These are phyloP conservation scores for Oreochromis aureus DNA, from an alignment of 2,113 vertebrate genomes.

Conservation along the genomic window DNA sequence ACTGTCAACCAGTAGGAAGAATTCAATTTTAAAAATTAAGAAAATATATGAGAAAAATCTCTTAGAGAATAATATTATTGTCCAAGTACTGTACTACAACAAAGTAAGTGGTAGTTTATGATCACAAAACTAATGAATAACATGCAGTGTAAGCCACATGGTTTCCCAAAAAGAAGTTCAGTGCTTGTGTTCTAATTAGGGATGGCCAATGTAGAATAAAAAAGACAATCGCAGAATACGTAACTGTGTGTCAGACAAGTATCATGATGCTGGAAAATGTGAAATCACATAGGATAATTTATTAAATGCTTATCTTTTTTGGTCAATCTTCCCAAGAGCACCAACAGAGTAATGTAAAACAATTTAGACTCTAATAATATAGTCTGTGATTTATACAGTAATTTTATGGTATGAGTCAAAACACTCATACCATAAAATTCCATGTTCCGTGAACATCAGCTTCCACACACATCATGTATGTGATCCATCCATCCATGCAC, in stretches of 20 bases:
- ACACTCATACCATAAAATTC: not conserved
- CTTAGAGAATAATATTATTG: not conserved
- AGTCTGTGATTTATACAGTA: not conserved
- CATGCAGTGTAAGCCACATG: not conserved
- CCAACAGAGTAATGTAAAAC: not conserved
- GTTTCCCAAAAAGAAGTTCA: not conserved
- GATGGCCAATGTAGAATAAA: not conserved
- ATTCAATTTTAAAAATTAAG: not conserved
- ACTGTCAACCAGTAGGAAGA: not conserved
- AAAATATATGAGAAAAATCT: not conserved
- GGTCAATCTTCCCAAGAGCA: not conserved
- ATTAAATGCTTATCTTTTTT: not conserved
- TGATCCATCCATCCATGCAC: not conserved
- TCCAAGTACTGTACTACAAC: not conserved
- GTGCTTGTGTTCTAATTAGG: not conserved
- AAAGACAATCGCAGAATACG: not conserved
- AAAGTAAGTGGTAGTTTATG: not conserved
- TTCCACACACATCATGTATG: not conserved
- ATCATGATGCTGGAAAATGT: not conserved
- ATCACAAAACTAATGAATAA: not conserved
- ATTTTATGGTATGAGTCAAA: not conserved
- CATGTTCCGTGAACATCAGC: not conserved
- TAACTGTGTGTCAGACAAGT: not conserved
- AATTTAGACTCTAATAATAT: not conserved
- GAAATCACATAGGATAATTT: not conserved